These are phyloP conservation scores for Parapristionchus giblindavisi DNA, from an alignment of 2,888 invertebrate genomes.

Conservation along the genomic window DNA sequence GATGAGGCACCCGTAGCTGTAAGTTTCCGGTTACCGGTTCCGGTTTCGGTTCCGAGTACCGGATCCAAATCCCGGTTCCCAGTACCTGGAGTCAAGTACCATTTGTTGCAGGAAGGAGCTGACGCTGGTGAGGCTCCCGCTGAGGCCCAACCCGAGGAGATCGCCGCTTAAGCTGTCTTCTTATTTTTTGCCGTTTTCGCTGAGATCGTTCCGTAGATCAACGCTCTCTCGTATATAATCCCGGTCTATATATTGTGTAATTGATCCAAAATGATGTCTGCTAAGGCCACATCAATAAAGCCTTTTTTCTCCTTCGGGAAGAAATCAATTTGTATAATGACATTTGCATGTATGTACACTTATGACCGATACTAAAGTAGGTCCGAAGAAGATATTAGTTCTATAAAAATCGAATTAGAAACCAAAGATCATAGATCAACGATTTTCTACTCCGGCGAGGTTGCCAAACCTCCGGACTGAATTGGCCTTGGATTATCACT, in stretches of 20 bases:
- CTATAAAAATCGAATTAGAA: background rate
- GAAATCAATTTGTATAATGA: too few species aligned
- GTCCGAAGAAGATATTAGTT: too few species aligned
- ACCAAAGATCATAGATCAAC: background rate
- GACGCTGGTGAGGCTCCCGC: conserved; percentile 1
- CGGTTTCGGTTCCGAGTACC: background rate
- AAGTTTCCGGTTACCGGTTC: background rate
- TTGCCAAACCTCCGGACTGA: conserved; percentile 59
- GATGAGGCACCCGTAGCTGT: conserved; percentile 38
- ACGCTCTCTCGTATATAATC: too few species aligned
- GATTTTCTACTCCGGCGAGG: conserved; percentile 46
- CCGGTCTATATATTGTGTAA: too few species aligned
- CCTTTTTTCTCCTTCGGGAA: too few species aligned
- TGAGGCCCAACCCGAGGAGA: conserved; percentile 34
- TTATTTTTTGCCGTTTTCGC: too few species aligned
- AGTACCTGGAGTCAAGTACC: background rate
- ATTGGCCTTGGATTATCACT: conserved; percentile 62
- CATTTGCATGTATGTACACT: too few species aligned
- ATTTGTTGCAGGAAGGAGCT: background rate
- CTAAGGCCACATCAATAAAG: too few species aligned
- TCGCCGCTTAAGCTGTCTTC: conserved; percentile 36
- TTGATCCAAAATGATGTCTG: too few species aligned
- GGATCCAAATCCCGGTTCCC: background rate
- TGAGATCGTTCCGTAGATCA: too few species aligned
- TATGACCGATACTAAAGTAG: too few species aligned